Percentiles rank a stretch among this genome's conserved stretches.
Evolutionary conservation across 2,888 invertebrate genomes (phyloP).

Genomic region (Glomeris marginata): DNA sequence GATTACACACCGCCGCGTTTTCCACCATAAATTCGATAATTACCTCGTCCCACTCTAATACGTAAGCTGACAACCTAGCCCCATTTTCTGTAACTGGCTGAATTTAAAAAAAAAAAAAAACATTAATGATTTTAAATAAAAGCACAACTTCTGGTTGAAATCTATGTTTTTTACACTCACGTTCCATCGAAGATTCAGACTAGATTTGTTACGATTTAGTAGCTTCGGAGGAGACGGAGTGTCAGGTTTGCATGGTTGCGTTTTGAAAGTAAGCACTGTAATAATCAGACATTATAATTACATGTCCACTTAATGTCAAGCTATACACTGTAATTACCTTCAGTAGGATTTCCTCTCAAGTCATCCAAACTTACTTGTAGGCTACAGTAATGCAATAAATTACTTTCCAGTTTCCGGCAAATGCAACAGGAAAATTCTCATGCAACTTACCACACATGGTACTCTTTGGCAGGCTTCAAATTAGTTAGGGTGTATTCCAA

Average conservation of each 20-base stretch:
- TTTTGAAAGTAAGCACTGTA: slow-evolving; percentile 55
- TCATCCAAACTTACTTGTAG: slow-evolving; percentile 57
- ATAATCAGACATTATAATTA: no score
- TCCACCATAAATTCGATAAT: no score
- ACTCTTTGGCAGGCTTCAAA: slow-evolving; percentile 73
- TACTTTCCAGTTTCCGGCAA: background rate
- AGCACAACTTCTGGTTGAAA: background rate
- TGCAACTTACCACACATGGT: slow-evolving; percentile 49
- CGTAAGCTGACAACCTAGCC: slow-evolving; percentile 55
- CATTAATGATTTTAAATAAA: background rate
- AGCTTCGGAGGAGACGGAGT: slow-evolving; percentile 53
- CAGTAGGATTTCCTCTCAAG: slow-evolving; percentile 56
- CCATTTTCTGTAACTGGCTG: slow-evolving; percentile 61
- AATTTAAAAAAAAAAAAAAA: slow-evolving; percentile 36
- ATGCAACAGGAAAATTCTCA: background rate
- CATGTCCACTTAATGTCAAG: slow-evolving; percentile 2
- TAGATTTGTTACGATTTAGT: slow-evolving; percentile 51
- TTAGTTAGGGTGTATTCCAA: slow-evolving; percentile 38
- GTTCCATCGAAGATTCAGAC: slow-evolving; percentile 33
- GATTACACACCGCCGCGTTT: no score
- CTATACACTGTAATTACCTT: slow-evolving; percentile 25
- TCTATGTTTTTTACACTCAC: slow-evolving; percentile 21
- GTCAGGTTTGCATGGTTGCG: slow-evolving; percentile 67
- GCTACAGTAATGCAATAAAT: slow-evolving; percentile 20
- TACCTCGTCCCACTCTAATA: slow-evolving; percentile 55